Percentiles rank a stretch among this genome's conserved stretches.
These are phyloP conservation scores for Ophiothrix spiculata DNA, from an alignment of 35 echinoderm and acorn worm species.

Conservation along the genomic window DNA sequence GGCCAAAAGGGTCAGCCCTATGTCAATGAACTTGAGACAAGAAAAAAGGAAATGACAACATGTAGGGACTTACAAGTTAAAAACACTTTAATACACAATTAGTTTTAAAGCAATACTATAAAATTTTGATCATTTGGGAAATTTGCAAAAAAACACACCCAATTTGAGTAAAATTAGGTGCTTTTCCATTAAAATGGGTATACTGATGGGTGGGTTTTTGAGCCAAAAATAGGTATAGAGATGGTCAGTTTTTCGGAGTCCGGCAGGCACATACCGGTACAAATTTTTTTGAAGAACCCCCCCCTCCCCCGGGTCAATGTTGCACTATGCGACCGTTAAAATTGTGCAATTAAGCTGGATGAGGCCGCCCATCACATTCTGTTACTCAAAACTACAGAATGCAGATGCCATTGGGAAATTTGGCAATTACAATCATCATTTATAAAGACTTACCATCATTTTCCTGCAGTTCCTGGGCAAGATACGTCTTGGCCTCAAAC, in stretches of 20 bases:
- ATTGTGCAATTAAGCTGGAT: not conserved
- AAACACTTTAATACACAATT: not conserved
- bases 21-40: not conserved
- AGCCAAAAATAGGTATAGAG: too few relatives aligned
- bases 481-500: constrained; percentile 46
- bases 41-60: not conserved
- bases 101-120: not conserved
- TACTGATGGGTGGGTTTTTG: too few relatives aligned
- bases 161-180: not conserved
- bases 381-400: not conserved
- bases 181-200: not conserved
- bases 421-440: not conserved
- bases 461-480: constrained; percentile 1
- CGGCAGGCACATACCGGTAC: too few relatives aligned
- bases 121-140: not conserved
- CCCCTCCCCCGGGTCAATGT: not conserved
- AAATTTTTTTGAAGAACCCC: not conserved
- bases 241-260: too few relatives aligned
- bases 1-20: not conserved
- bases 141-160: not conserved
- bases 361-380: not conserved
- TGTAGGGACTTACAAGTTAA: not conserved
- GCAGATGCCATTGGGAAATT: not conserved
- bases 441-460: constrained; percentile 31
- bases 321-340: not conserved